Evolutionary conservation across 2,113 vertebrate species (phyloP).

Genomic region (Indicator indicator): DNA sequence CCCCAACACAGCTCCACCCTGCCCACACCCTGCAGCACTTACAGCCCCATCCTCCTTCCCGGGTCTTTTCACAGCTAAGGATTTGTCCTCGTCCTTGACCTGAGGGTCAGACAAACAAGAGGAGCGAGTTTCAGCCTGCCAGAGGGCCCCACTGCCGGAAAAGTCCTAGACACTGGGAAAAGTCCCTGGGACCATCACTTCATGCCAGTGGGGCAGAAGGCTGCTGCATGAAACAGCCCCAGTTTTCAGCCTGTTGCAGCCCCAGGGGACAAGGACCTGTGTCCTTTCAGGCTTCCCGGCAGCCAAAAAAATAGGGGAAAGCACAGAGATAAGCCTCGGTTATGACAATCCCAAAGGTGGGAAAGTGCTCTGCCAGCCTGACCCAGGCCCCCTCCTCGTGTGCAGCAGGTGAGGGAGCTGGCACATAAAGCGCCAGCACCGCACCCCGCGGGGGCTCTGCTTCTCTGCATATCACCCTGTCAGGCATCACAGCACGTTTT

Average conservation of each 20-base stretch:
- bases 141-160: rapidly evolving
- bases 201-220: not conserved
- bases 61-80: constrained; percentile 65
- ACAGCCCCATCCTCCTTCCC: constrained; percentile 79
- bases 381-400: not conserved
- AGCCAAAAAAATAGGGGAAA: rapidly evolving
- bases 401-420: not conserved
- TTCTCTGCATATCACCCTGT: not conserved
- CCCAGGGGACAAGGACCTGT: rapidly evolving
- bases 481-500: not conserved
- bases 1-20: not conserved
- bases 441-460: not conserved
- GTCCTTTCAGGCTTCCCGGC: not conserved
- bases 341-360: not conserved
- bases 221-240: not conserved
- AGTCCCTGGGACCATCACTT: not conserved
- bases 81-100: constrained; percentile 83
- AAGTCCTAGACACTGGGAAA: not conserved
- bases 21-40: constrained; percentile 56
- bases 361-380: rapidly evolving
- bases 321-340: rapidly evolving
- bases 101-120: constrained; percentile 71
- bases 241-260: not conserved
- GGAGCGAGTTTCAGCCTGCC: not conserved
- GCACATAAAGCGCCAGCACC: rapidly evolving